phyloP scores from a whole-genome alignment of 2,888 invertebrate genomes.

The Cancer borealis region DNA sequence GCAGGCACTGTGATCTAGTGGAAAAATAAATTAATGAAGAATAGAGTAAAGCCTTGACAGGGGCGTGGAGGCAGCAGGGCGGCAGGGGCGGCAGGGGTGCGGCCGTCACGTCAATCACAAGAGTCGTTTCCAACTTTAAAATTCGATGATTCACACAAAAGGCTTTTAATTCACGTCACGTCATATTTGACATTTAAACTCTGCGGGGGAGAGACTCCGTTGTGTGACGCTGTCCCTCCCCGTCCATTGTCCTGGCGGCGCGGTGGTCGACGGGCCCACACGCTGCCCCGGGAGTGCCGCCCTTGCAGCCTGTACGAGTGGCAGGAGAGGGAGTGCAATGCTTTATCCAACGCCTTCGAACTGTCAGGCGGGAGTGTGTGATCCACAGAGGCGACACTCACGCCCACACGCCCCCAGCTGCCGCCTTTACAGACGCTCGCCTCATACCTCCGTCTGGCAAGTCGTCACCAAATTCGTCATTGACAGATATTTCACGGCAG shows the following conservation, averaged over 20 bases:
- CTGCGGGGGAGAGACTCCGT: slow-evolving; percentile 5
- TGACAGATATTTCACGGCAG: slow-evolving; percentile 6
- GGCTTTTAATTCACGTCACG: slow-evolving; percentile 54
- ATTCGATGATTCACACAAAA: slow-evolving; percentile 35
- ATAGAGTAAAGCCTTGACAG: background rate
- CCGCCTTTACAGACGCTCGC: background rate
- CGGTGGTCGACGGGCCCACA: background rate
- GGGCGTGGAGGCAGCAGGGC: background rate
- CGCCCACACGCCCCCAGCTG: background rate
- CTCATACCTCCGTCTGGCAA: background rate
- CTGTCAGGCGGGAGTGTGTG: background rate
- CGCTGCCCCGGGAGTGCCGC: background rate
- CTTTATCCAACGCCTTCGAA: background rate
- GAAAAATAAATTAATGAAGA: background rate
- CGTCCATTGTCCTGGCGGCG: background rate
- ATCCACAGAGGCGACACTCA: slow-evolving; percentile 27
- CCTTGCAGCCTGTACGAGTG: slow-evolving; percentile 17
- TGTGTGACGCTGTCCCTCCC: background rate
- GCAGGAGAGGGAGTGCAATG: background rate
- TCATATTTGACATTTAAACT: slow-evolving; percentile 36
- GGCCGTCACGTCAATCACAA: background rate
- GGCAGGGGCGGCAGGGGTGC: background rate
- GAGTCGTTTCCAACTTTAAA: background rate
- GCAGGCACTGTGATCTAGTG: background rate
- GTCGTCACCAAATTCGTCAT: slow-evolving; percentile 15